Base-by-base conservation (phyloP, 2,797 vertebrate genomes). In the Heterohyrax brucei region DNA sequence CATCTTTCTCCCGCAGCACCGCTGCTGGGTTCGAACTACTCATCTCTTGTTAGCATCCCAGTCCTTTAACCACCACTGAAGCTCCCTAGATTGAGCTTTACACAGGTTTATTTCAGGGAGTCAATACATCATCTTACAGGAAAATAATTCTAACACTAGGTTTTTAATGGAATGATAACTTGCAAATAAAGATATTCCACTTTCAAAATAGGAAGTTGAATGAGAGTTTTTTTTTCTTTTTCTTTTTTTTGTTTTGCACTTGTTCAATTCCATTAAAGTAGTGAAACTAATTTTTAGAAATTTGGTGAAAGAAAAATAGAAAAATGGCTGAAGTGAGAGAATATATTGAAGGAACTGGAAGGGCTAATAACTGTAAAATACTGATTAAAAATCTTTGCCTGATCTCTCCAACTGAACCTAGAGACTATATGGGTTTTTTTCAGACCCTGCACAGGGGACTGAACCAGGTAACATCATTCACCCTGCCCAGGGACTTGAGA, bases 141-240 rank as follows among this genome's bases (percentile, higher is more conserved):
- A 46, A 90, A 80, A 16, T 28, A n/a, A 0, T 83, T 30, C 87
- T 70, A 10, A 33, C 5, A 77, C 30, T 89, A 72, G 24, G 21
- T 66, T 5, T 59, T 26, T 86, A 19, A 92, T 18, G 78, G 30
- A 78, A 78, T 73, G n/a, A 91, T 64, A 76, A 33, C n/a, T 79
- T 83, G 1, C 48, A 94, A 79, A 93, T 64, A 6, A 76, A 89
- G 28, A 5, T 24, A 44, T 21, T 79, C 75, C 64, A 39, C 75
- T 88, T 92, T 93, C 22, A 75, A 83, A 93, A 21, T 91, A 21
- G 10, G 26, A 81, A 94, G 24, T n/a, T 90, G 6, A 89, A 3
- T 59, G 19, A 19, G 48, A 1, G 26, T 59, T 9, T 4, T 77
- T 56, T 56, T 56, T 56, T 56, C n/a, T n/a, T n/a, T n/a, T n/a